Evolutionary conservation across 2,797 vertebrate genomes (phyloP).

Genomic region (Pangasius krempfi): DNA sequence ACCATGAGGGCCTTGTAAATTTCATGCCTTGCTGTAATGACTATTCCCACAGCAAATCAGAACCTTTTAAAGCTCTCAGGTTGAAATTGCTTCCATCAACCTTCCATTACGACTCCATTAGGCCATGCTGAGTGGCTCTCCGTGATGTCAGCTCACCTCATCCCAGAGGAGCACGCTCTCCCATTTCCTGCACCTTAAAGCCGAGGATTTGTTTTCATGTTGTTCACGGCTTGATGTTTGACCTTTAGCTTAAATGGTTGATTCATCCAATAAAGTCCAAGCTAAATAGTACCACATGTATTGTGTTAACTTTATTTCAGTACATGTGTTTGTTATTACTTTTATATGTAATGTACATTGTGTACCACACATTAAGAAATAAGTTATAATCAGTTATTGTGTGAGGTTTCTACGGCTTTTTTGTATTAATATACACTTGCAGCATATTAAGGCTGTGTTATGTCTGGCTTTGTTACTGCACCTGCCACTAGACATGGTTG

Average conservation of each 20-base stretch:
- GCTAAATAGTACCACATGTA: slow-evolving; percentile 10
- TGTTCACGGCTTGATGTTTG: slow-evolving; percentile 25
- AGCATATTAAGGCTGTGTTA: not conserved
- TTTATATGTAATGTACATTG: not conserved
- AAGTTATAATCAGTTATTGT: not conserved
- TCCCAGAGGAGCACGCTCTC: slow-evolving; percentile 40
- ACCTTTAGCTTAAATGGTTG: not conserved
- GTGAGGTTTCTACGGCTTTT: not conserved
- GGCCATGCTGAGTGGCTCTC: slow-evolving; percentile 49
- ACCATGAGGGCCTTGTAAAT: slow-evolving; percentile 53
- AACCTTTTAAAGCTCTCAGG: slow-evolving; percentile 58
- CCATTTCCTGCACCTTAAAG: slow-evolving; percentile 27
- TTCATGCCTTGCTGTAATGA: slow-evolving; percentile 51
- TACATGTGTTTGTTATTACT: not conserved
- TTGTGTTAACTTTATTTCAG: not conserved
- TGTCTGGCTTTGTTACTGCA: slow-evolving; percentile 14
- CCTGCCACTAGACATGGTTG: slow-evolving; percentile 23
- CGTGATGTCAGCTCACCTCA: slow-evolving; percentile 49
- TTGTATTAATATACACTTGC: not conserved
- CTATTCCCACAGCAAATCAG: slow-evolving; percentile 67
- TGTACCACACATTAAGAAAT: not conserved
- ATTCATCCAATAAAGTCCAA: not conserved
- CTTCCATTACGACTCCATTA: slow-evolving; percentile 71
- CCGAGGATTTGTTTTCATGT: slow-evolving; percentile 19
- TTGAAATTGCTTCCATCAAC: slow-evolving; percentile 51